Conservation (phyloP, 2,113 vertebrate genomes). For the Peromyscus maniculatus region DNA sequence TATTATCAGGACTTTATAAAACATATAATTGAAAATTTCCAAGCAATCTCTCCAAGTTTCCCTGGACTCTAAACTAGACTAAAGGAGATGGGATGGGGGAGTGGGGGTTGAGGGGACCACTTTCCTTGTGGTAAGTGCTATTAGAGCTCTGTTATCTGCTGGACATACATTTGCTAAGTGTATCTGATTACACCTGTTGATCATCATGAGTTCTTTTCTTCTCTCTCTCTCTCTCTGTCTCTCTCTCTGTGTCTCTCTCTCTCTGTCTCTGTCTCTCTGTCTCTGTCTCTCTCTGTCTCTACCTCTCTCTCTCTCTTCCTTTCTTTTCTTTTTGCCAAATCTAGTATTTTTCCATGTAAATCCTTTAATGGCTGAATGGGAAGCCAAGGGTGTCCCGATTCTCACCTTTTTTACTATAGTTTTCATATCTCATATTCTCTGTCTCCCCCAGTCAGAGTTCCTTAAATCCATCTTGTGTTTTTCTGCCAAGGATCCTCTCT, state of each 20-base stretch:
- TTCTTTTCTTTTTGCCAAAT: not conserved
- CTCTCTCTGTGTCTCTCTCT: not conserved
- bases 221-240: not conserved
- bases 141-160: not conserved
- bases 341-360: not conserved
- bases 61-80: not conserved
- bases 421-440: not conserved
- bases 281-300: not conserved
- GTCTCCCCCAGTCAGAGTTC: not conserved
- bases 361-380: not conserved
- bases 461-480: not conserved
- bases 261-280: not conserved
- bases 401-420: not conserved
- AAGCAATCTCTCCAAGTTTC: not conserved
- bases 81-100: not conserved
- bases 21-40: not conserved
- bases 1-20: constrained; percentile 10
- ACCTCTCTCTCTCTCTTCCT: no score
- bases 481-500: not conserved
- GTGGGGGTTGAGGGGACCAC: accelerated
- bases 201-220: not conserved
- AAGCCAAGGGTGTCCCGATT: not conserved
- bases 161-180: not conserved
- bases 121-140: not conserved
- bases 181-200: not conserved